Evolutionary conservation across 2,113 vertebrate genomes (phyloP).

Genomic region (Tyrannus savana): DNA sequence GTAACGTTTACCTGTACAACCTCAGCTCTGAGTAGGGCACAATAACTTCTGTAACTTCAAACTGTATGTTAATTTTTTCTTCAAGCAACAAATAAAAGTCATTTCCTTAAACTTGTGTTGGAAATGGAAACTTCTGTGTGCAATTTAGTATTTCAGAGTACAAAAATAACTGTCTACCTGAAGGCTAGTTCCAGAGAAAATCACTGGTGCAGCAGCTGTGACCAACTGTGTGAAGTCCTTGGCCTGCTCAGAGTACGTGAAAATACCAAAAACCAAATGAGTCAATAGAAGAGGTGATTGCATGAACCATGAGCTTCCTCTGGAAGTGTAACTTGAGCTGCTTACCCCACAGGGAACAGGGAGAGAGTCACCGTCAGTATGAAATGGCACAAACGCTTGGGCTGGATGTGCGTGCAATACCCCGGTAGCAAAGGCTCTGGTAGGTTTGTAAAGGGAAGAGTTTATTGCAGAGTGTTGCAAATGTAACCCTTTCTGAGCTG

Average conservation of each 20-base stretch:
- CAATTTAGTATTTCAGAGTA: neutral
- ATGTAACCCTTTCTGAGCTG: neutral
- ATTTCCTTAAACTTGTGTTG: neutral
- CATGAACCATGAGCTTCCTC: neutral
- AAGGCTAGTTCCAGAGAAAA: neutral
- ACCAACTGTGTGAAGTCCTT: neutral
- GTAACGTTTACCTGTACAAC: neutral
- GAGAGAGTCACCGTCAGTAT: accelerated
- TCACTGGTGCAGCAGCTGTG: neutral
- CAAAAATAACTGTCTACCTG: neutral
- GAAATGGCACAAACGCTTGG: neutral
- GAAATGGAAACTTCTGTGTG: neutral
- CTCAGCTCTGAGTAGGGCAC: neutral
- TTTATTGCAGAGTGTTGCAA: neutral
- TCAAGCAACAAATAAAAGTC: neutral
- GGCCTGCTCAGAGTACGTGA: neutral
- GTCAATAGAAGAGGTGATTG: neutral
- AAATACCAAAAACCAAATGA: neutral
- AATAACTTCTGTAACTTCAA: neutral
- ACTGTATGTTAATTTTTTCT: neutral
- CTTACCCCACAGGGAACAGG: neutral
- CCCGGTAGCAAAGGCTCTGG: neutral
- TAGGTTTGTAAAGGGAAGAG: accelerated
- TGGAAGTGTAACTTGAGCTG: neutral
- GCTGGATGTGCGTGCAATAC: neutral